phyloP scores from a whole-genome alignment of 1,140 invertebrate genomes.

The honey bee (Apis mellifera) region Amel_HAv3.1 CM009935.2:2259501-2260000 shows the following conservation, averaged over 20 bases:
- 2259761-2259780: background rate
- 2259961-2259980: background rate
- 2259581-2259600: constrained; percentile 49
- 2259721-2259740: background rate
- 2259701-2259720: background rate
- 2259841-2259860: constrained; percentile 26
- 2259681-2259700: constrained; percentile 28
- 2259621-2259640: constrained; percentile 48
- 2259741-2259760: background rate
- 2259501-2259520: background rate
- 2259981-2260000: constrained; percentile 1
- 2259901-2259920: background rate
- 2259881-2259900: background rate
- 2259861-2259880: background rate
- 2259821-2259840: constrained; percentile 39
- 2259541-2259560: constrained; percentile 57
- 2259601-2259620: constrained; percentile 17
- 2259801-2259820: background rate
- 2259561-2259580: constrained; percentile 59
- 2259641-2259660: constrained; percentile 39
- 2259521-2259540: constrained; percentile 36
- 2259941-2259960: background rate
- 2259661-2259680: constrained; percentile 38
- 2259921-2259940: background rate
- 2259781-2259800: background rate